phyloP scores from a whole-genome alignment of 1,140 invertebrate species.

The Calliopsis andreniformis region DNA sequence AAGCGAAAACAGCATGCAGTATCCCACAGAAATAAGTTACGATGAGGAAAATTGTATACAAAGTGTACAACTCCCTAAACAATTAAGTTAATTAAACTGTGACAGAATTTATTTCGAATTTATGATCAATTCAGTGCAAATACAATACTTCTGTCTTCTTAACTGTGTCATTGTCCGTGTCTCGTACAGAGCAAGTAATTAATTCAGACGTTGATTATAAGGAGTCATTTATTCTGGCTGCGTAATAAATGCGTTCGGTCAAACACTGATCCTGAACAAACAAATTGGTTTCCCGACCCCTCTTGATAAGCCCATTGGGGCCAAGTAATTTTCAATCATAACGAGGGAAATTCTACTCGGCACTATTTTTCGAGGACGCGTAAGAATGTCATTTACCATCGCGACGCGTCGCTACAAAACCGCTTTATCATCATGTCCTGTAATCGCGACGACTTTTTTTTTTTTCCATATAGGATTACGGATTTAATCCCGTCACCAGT shows the following conservation, averaged over 20 bases:
- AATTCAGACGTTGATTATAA: slow-evolving; percentile 28
- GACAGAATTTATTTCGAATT: background rate
- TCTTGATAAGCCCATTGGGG: slow-evolving; percentile 1
- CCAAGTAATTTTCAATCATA: slow-evolving; percentile 39
- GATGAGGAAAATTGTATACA: too few species aligned
- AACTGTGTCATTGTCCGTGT: background rate
- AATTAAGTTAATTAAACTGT: background rate
- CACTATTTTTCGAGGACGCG: background rate
- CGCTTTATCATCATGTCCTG: too few species aligned
- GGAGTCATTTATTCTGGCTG: background rate
- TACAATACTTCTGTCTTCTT: background rate
- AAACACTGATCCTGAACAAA: slow-evolving; percentile 37
- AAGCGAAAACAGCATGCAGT: too few species aligned
- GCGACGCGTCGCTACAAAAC: too few species aligned
- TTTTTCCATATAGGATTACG: background rate
- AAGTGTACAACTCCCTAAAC: too few species aligned
- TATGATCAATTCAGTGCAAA: background rate
- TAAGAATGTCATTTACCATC: background rate
- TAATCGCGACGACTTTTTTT: background rate
- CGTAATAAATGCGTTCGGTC: slow-evolving; percentile 25
- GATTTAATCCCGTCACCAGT: background rate
- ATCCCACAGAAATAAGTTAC: too few species aligned
- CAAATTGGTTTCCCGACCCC: slow-evolving; percentile 25
- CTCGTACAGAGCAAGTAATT: slow-evolving; percentile 15
- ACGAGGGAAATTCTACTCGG: background rate